Percentiles rank a stretch among this genome's conserved stretches.
Evolutionary conservation across 2,888 invertebrate species (phyloP).

Genomic region (Cremastinae sp.): DNA sequence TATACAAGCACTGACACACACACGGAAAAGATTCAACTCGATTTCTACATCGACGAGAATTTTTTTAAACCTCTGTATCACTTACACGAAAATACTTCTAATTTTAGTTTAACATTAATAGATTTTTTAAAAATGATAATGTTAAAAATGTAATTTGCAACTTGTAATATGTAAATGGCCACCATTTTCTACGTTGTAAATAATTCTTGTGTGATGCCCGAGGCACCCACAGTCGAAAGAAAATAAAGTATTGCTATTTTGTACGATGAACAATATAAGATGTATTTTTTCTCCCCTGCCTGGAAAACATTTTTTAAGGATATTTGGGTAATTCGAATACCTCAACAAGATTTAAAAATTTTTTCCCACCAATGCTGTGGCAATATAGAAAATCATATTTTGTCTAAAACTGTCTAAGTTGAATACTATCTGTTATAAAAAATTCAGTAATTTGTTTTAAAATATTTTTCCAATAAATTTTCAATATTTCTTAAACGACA

Average conservation of each 20-base stretch:
- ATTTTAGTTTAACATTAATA: conserved; percentile 68
- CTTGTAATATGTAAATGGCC: conserved; percentile 71
- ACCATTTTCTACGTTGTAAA: conserved; percentile 69
- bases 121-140: conserved; percentile 61
- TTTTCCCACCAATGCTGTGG: no score
- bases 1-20: conserved; percentile 29
- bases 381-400: no score
- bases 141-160: conserved; percentile 69
- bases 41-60: conserved; percentile 61
- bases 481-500: no score
- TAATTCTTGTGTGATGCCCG: conserved; percentile 67
- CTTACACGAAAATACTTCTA: conserved; percentile 69
- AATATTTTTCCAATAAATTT: no score
- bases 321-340: no score
- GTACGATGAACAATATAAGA: conserved; percentile 68
- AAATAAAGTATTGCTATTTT: conserved; percentile 79
- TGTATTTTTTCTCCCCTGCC: background rate
- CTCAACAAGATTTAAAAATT: no score
- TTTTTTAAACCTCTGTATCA: conserved; percentile 62
- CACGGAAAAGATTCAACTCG: conserved; percentile 52
- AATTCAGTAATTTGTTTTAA: no score
- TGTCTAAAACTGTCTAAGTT: no score
- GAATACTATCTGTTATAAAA: no score
- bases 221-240: conserved; percentile 71
- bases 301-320: background rate